A percentile compares a stretch with the other conserved stretches of the same genome.
phyloP scores from a whole-genome alignment of 30 jellyfish, hydroid and myxozoan genomes.

The Clytia hemisphaerica region DNA sequence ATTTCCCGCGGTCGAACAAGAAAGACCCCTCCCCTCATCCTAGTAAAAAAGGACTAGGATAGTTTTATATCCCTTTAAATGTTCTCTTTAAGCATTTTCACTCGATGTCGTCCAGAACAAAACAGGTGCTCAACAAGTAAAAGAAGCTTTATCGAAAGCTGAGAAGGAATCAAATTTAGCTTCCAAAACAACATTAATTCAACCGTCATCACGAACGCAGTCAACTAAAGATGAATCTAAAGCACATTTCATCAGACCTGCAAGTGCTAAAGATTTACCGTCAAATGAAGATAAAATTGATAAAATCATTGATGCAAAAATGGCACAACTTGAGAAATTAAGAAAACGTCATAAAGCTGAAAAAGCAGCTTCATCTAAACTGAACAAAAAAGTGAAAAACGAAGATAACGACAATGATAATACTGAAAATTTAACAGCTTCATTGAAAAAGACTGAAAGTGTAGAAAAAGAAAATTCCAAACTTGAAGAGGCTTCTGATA shows the following conservation, averaged over 20 bases:
- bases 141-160: slow-evolving; percentile 89
- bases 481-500: slow-evolving; percentile 72
- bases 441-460: too few species aligned
- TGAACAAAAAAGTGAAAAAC: neutral
- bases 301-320: neutral
- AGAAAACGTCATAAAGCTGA: neutral
- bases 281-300: neutral
- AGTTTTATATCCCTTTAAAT: too few species aligned
- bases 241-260: slow-evolving; percentile 2
- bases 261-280: neutral
- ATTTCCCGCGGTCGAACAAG: too few species aligned
- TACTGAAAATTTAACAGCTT: too few species aligned
- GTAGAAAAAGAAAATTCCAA: slow-evolving; percentile 43
- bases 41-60: too few species aligned
- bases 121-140: slow-evolving; percentile 96
- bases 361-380: neutral
- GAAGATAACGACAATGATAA: slow-evolving; percentile 8
- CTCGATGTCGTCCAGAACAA: slow-evolving; percentile 86
- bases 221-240: slow-evolving; percentile 13
- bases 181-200: slow-evolving; percentile 39
- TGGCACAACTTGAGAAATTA: neutral
- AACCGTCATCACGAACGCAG: neutral
- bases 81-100: too few species aligned
- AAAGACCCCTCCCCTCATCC: too few species aligned
- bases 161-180: slow-evolving; percentile 95